Base-by-base conservation (phyloP, 1,140 invertebrate species). In the Euglossa dilemma region DNA sequence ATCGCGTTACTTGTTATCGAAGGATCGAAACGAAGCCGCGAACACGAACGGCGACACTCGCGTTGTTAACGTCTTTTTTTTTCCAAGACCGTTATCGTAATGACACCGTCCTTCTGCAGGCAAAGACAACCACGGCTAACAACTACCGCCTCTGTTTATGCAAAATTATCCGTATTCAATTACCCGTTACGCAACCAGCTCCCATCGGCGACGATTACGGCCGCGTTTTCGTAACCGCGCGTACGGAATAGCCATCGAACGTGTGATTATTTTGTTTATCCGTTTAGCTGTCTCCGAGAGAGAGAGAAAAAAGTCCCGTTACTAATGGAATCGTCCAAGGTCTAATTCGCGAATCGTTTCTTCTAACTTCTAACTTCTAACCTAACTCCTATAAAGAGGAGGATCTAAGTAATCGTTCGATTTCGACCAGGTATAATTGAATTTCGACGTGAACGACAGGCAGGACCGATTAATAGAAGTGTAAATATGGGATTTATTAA, bases 141-240 rank as follows among this genome's bases (percentile, higher is more conserved):
- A 64, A 73, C 57, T 47, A 36, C 71, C 61, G 61, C 12, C 79
- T 66, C 50, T 56, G 71, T 81, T 81, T 66, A 81, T 66, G 79
- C 43, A 74, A 81, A 81, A 81, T 81, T 81, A 81, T 81, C 25
- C 70, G 14, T 57, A 67, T 81, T 81, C 80, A 74, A 67, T 81
- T 67, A 81, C 52, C 45, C 11, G 61, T 81, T 81, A 66, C 52
- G 72, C 63, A 81, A 81, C 50, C 23, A 20, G 8, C 66, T 81
- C 52, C 50, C 71, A 56, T 74, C 50, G 12, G n/a, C 18, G 18
- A 25, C 69, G 80, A 81, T 47, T 76, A 57, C 25, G 64, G 59
- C 36, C 25, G 20, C 61, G 67, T 80, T 72, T 47, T 61, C 25
- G 20, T 47, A 61, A 80, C 50, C 25, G 36, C 69, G 12, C 57